These are phyloP conservation scores for Elgaria multicarinata DNA, from an alignment of 2,113 vertebrate species.

Conservation along the genomic window DNA sequence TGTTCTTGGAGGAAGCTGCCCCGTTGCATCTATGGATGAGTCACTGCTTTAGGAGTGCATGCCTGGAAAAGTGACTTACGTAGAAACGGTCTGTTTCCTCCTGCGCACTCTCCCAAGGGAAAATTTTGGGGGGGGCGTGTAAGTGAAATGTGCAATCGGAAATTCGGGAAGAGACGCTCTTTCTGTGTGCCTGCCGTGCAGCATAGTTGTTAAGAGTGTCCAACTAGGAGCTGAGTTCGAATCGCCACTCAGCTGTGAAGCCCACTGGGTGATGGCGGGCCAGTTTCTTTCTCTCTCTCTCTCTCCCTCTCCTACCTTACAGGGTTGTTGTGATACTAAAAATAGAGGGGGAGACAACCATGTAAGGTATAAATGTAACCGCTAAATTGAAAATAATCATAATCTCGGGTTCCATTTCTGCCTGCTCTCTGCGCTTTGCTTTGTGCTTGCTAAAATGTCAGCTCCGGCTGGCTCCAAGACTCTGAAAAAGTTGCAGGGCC, in stretches of 20 bases:
- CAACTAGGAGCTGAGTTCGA: not conserved
- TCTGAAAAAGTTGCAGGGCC: not conserved
- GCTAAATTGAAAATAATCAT: not conserved
- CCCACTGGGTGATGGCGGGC: not conserved
- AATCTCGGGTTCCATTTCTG: not conserved
- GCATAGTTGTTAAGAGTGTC: too few relatives aligned
- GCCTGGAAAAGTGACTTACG: not conserved
- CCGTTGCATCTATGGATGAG: not conserved
- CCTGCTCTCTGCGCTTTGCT: not conserved
- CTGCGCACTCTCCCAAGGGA: not conserved
- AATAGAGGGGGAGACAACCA: not conserved
- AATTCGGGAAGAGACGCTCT: not conserved
- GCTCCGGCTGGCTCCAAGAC: not conserved
- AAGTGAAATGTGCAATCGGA: not conserved
- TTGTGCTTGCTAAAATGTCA: not conserved
- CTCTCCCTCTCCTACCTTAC: too few relatives aligned
- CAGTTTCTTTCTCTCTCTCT: too few relatives aligned
- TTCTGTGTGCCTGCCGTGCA: not conserved
- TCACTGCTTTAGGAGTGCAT: not conserved
- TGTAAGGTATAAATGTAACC: not conserved
- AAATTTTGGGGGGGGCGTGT: too few relatives aligned
- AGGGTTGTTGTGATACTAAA: too few relatives aligned
- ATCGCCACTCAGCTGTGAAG: not conserved
- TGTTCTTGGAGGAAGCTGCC: not conserved
- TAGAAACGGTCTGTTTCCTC: not conserved